phyloP scores from a whole-genome alignment of 2,797 vertebrate species.

The Diplodus puntazzo region DNA sequence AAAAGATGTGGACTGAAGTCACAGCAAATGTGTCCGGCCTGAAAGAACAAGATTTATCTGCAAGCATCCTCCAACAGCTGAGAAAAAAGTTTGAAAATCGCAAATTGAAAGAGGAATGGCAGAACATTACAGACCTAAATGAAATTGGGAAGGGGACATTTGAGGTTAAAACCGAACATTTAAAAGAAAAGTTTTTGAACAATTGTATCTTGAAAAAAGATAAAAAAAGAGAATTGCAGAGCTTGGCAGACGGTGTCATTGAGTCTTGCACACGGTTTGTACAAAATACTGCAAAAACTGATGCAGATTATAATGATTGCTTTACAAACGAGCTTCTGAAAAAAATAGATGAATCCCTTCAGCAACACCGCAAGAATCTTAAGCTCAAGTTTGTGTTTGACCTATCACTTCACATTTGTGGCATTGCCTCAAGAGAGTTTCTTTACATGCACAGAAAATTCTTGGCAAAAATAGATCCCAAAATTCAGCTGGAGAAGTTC shows the following conservation, averaged over 20 bases:
- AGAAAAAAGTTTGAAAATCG: slow-evolving; percentile 10
- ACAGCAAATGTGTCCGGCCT: slow-evolving; percentile 11
- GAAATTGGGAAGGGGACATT: neutral
- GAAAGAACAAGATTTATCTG: slow-evolving; percentile 29
- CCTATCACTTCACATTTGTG: neutral
- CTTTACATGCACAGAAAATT: slow-evolving; percentile 59
- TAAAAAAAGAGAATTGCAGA: neutral
- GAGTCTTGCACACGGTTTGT: neutral
- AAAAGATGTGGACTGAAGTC: slow-evolving; percentile 59
- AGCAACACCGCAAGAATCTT: rapidly evolving
- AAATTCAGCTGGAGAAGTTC: slow-evolving; percentile 34
- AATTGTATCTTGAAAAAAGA: too few relatives aligned
- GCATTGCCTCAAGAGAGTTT: slow-evolving; percentile 42
- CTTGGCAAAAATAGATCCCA: slow-evolving; percentile 4
- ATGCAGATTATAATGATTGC: slow-evolving; percentile 46
- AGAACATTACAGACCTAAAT: neutral
- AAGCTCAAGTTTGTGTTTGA: neutral
- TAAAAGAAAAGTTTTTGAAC: neutral
- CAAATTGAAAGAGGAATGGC: neutral
- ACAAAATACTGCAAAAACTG: neutral
- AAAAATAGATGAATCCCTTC: slow-evolving; percentile 14
- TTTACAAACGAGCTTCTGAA: slow-evolving; percentile 52
- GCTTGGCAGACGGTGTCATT: neutral
- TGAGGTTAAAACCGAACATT: rapidly evolving
- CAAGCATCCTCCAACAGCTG: slow-evolving; percentile 9